Evolutionary conservation across 2,797 vertebrate species (phyloP), one percentile per base, ranked within the genome.

Genomic region (Semotilus atromaculatus): DNA sequence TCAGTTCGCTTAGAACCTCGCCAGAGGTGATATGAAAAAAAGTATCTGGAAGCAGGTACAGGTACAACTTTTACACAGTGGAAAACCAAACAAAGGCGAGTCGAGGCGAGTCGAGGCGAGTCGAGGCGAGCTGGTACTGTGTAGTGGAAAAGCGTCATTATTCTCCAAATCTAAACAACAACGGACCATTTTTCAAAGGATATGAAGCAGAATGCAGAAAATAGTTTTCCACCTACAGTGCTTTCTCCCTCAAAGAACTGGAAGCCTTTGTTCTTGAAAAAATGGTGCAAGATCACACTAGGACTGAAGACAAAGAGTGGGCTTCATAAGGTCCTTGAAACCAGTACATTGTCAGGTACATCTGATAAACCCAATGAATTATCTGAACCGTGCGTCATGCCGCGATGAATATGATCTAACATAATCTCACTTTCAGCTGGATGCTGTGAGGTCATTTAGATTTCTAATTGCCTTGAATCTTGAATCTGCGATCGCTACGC

Each of bases 401-500:
- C 5, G 3, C 8, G 0, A 68, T 73, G 7, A 86, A 53, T 26
- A 70, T 77, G 43, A 87, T 60, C 11, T 55, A 62, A 36, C 48
- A n/a, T 79, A 26, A 72, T 76, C 68, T 72, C 19, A 71, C 48
- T 58, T 72, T 77, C 36, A 58, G 7, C 18, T 83, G 68, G 68
- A 83, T 78, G 67, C 68, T 84, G 67, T 74, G 31, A 36, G 80
- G 71, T 85, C 85, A 88, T 83, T 85, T 87, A 80, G 43, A 81
- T 78, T 82, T 53, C 80, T 89, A 89, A 89, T 89, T 82, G 86
- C 85, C 67, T 83, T 80, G 72, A 43, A 81, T 67, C 67, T 80
- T 71, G 72, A 43, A 81, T 67, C 64, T 75, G 55, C 67, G 58
- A 88, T 77, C 55, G 64, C 84, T 73, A 71, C 29, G 70, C 76